Percentiles rank a stretch among this genome's conserved stretches.
Evolutionary conservation across 1,140 invertebrate species (phyloP).

Genomic region (Drosophila pandora): DNA sequence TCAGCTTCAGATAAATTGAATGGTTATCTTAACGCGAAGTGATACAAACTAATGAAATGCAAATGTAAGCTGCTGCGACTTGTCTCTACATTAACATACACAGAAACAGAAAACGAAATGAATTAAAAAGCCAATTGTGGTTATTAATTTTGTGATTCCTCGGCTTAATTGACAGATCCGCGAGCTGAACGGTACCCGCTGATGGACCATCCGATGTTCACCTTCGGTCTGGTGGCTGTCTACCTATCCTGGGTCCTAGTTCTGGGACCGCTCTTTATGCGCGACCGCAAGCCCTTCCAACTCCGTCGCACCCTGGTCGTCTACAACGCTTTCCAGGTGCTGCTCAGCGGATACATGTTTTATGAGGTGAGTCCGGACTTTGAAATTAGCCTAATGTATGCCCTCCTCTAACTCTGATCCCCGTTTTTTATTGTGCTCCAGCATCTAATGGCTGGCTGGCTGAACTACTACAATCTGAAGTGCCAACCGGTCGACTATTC

Average conservation of each 20-base stretch:
- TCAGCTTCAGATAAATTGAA: conserved; percentile 47
- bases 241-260: conserved; percentile 93
- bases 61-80: conserved; percentile 32
- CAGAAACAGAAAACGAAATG: conserved; percentile 12
- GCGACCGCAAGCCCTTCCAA: conserved; percentile 93
- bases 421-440: conserved; percentile 75
- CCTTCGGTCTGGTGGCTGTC: conserved; percentile 90
- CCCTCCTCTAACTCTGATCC: not conserved
- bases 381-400: not conserved
- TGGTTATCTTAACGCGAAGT: conserved; percentile 41
- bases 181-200: conserved; percentile 95
- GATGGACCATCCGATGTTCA: conserved; percentile 95
- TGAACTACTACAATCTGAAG: conserved; percentile 94
- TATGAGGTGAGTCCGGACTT: conserved; percentile 89
- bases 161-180: conserved; percentile 87
- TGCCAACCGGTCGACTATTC: conserved; percentile 98
- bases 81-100: conserved; percentile 32
- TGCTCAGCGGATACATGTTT: conserved; percentile 94
- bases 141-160: conserved; percentile 55
- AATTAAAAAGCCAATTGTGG: conserved; percentile 11
- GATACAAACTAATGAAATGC: conserved; percentile 54
- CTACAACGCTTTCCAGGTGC: conserved; percentile 95
- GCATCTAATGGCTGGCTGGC: conserved; percentile 94
- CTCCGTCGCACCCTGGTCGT: conserved; percentile 91
- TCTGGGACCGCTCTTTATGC: conserved; percentile 94